A percentile compares a stretch with the other conserved stretches of the same genome.
phyloP scores from a whole-genome alignment of 2,113 vertebrate species.

The Gobiocypris rarus region DNA sequence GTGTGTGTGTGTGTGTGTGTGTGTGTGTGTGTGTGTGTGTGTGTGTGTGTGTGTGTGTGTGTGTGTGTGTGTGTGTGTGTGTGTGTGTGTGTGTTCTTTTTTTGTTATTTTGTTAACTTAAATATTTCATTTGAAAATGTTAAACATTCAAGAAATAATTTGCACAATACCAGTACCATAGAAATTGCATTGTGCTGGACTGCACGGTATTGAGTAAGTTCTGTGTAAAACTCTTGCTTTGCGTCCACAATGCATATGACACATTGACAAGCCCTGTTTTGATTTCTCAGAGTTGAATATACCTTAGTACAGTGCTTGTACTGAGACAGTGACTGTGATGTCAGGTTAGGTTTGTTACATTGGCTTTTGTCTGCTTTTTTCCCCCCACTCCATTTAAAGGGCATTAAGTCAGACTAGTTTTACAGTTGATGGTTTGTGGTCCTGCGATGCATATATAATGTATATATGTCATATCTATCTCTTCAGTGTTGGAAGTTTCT shows the following conservation, averaged over 20 bases:
- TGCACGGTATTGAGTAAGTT: not conserved
- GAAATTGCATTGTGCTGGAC: not conserved
- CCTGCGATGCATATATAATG: conserved; percentile 26
- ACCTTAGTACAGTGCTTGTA: not conserved
- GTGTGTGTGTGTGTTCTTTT: too few relatives aligned
- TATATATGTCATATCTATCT: conserved; percentile 9
- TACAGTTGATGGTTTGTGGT: conserved; percentile 1
- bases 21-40: too few relatives aligned
- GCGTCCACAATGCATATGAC: not conserved
- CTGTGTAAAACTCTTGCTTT: not conserved
- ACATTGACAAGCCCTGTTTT: conserved; percentile 14
- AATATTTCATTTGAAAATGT: too few relatives aligned
- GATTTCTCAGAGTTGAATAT: not conserved
- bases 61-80: too few relatives aligned
- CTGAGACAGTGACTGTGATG: conserved; percentile 7
- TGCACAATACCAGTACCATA: not conserved
- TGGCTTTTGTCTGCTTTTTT: not conserved
- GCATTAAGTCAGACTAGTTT: conserved; percentile 27
- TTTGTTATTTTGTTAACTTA: too few relatives aligned
- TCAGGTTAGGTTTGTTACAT: conserved; percentile 27
- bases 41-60: too few relatives aligned
- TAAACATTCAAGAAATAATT: not conserved
- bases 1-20: too few relatives aligned
- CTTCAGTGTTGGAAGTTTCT: not conserved
- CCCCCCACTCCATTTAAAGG: conserved; percentile 16